phyloP scores from a whole-genome alignment of 1,140 invertebrate genomes.

The Venustaconcha ellipsiformis region DNA sequence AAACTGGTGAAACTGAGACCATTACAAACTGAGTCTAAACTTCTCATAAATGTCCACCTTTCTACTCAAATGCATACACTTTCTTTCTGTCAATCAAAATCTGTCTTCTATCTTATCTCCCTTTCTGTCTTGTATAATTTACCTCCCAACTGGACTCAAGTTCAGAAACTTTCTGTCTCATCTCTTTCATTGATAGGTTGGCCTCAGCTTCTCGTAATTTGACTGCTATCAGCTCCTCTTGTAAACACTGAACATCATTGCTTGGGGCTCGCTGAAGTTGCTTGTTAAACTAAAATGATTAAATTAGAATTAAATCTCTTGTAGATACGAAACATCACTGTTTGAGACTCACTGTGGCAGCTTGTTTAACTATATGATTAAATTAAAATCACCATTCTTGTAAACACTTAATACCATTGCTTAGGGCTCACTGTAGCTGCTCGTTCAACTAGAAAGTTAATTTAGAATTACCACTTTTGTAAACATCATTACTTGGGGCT shows the following conservation, averaged over 20 bases:
- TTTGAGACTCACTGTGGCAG: too few species aligned
- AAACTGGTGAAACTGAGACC: too few species aligned
- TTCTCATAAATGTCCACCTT: too few species aligned
- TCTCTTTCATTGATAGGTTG: constrained; percentile 70
- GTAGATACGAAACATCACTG: too few species aligned
- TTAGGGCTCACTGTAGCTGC: constrained; percentile 76
- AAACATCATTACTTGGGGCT: too few species aligned
- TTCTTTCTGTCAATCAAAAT: too few species aligned
- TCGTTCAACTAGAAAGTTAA: constrained; percentile 74
- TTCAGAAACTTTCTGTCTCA: constrained; percentile 59
- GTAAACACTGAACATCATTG: constrained; percentile 65
- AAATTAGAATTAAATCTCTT: too few species aligned
- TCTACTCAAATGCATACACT: too few species aligned
- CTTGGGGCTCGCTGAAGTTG: constrained; percentile 76
- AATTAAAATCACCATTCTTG: constrained; percentile 76
- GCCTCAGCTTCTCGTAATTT: constrained; percentile 98
- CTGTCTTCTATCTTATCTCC: too few species aligned
- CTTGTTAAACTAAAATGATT: constrained; percentile 75
- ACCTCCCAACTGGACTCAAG: constrained; percentile 63
- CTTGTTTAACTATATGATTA: too few species aligned
- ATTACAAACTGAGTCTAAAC: too few species aligned
- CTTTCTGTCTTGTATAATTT: constrained; percentile 4
- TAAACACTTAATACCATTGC: constrained; percentile 62
- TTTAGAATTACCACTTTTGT: too few species aligned
- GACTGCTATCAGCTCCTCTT: constrained; percentile 98